These are phyloP conservation scores for Pemphigus obesinymphae DNA, from an alignment of 1,140 invertebrate species.

Conservation along the genomic window DNA sequence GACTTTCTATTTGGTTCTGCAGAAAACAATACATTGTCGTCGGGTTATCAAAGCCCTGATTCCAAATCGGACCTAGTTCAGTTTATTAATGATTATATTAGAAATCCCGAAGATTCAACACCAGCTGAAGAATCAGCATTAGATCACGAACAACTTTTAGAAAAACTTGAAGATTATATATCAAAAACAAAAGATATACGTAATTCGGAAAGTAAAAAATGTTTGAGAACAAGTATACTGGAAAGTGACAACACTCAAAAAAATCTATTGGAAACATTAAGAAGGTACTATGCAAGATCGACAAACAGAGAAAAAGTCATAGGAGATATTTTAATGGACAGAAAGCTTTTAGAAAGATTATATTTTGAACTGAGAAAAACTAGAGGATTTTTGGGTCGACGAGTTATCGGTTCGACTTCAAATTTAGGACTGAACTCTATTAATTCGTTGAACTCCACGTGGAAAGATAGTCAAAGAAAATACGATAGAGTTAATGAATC, in stretches of 20 bases:
- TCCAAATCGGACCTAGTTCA: conserved; percentile 42
- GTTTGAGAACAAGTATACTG: conserved; percentile 49
- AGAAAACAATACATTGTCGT: conserved; percentile 44
- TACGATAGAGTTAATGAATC: conserved; percentile 51
- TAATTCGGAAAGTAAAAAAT: conserved; percentile 41
- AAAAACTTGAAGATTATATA: conserved; percentile 63
- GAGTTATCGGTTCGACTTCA: conserved; percentile 12
- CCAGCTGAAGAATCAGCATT: conserved; percentile 47
- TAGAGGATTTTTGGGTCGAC: conserved; percentile 58
- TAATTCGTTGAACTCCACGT: background rate
- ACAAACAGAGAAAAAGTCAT: conserved; percentile 63
- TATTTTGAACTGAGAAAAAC: conserved; percentile 68
- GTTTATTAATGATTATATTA: conserved; percentile 53
- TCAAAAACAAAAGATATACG: conserved; percentile 49
- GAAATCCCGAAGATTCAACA: conserved; percentile 47
- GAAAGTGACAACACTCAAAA: conserved; percentile 57
- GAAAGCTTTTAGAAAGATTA: conserved; percentile 64
- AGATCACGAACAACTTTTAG: conserved; percentile 62
- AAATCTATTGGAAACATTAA: conserved; percentile 60
- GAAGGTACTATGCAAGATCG: conserved; percentile 62
- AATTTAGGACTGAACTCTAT: conserved; percentile 5
- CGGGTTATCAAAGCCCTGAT: conserved; percentile 50
- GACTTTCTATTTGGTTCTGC: conserved; percentile 56
- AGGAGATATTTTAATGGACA: conserved; percentile 64
- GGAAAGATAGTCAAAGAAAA: conserved; percentile 45